Evolutionary conservation across 2,888 invertebrate genomes (phyloP).

Genomic region (Melipona beecheii): DNA sequence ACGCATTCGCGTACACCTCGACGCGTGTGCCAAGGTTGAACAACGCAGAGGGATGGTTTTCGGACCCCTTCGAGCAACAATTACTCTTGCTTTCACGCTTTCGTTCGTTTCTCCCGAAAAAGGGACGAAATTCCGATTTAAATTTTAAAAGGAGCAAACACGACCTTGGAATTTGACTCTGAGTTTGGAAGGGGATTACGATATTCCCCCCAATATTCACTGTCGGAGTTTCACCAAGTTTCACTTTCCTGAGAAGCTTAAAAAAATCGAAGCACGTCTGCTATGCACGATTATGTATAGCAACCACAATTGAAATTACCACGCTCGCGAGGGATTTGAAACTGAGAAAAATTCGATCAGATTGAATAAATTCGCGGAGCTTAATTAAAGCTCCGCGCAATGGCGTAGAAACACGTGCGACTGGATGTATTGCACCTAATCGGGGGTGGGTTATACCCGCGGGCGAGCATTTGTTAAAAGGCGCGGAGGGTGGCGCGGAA

Average conservation of each 20-base stretch:
- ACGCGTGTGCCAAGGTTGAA: conserved; percentile 4
- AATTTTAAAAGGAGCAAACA: no score
- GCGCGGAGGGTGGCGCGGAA: conserved; percentile 65
- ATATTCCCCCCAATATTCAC: no score
- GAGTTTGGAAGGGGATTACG: no score
- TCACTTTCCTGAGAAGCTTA: no score
- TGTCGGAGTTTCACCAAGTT: no score
- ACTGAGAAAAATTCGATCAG: neutral
- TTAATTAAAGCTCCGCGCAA: conserved; percentile 45
- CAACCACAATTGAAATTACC: neutral
- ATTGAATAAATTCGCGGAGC: conserved; percentile 11
- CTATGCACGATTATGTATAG: no score
- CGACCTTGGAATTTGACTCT: no score
- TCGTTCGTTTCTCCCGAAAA: neutral
- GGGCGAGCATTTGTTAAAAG: conserved; percentile 73
- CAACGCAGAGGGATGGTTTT: neutral
- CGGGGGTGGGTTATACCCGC: conserved; percentile 70
- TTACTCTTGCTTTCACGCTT: neutral
- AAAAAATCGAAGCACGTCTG: no score
- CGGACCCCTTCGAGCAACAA: neutral
- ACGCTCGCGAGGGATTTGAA: neutral
- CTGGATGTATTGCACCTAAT: conserved; percentile 53
- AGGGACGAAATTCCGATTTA: no score
- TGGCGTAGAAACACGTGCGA: conserved; percentile 34
- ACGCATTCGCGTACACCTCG: conserved; percentile 21